Base-by-base conservation (phyloP, 2,113 vertebrate genomes). In the Colius striatus region DNA sequence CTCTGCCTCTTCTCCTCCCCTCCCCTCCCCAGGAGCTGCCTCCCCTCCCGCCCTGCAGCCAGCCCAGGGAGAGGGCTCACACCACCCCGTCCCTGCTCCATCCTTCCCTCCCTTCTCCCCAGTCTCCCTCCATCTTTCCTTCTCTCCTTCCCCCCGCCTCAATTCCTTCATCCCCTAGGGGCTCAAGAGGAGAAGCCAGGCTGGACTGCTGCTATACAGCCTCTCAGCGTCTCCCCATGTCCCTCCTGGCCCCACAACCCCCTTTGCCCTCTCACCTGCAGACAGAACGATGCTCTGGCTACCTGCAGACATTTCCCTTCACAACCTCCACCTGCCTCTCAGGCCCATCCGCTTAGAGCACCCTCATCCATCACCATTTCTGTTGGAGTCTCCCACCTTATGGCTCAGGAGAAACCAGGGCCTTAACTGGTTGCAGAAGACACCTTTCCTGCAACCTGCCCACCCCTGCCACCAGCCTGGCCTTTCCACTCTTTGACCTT, bases 1-100 rank as follows among this genome's bases (percentile, higher is more conserved):
- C 93, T 91, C 94, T 84, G 84, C 54, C 92, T 86, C 77, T 47
- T 77, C 90, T 81, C 43, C 87, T 94, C 91, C 96, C 78, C 90
- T 95, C 57, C 66, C n/a, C n/a, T 89, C 89, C 76, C 34, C 54
- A 74, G 77, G 81, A 94, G 89, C 87, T 91, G 84, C 92, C 93
- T 91, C 87, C 81, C 50, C 58, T 78, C 95, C 94, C 91, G 22
- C 87, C 84, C 61, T 60, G 15, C 62, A 61, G 71, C 54, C 84
- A 85, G 62, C 53, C 74, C 88, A 26, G n/a, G 60, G 67, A 88
- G 29, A 62, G 34, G 83, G 41, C 38, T 61, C 41, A 70, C 54
- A 60, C 63, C 3, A 2, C 34, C 27, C 27, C 62, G 45, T 66
- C 47, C 68, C 73, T 36, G 55, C 51, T 67, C 43, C 41, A 23